These are phyloP conservation scores for Trachythela sp. DNA, from an alignment of 64 coral and sea anemone species.

Conservation along the genomic window DNA sequence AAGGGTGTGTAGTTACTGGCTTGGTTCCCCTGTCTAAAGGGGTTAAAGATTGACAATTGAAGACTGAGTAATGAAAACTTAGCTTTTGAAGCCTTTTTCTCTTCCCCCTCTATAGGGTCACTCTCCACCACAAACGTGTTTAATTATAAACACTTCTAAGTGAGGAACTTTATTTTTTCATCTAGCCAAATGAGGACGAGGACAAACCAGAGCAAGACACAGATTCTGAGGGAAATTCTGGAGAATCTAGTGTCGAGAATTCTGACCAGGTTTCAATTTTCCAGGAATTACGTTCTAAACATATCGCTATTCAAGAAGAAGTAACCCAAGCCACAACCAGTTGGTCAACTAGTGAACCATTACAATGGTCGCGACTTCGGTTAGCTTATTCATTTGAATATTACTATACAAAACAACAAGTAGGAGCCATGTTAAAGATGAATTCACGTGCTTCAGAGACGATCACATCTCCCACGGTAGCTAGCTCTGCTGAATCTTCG, in stretches of 20 bases:
- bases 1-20: no score
- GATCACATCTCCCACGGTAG: background rate
- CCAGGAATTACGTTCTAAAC: background rate
- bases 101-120: no score
- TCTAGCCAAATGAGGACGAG: background rate
- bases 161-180: no score
- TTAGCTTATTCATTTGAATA: conserved; percentile 87
- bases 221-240: background rate
- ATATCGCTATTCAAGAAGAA: conserved; percentile 6
- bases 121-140: no score
- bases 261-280: background rate
- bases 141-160: no score
- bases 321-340: conserved; percentile 41
- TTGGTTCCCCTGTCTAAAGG: no score
- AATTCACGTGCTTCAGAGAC: background rate
- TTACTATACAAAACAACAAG: conserved; percentile 71
- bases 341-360: conserved; percentile 58
- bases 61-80: no score
- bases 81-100: no score
- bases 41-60: no score
- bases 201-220: background rate
- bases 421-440: conserved; percentile 14
- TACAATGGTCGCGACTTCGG: conserved; percentile 69
- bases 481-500: background rate
- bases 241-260: background rate